Percentiles rank a stretch among this genome's conserved stretches.
Evolutionary conservation across 2,797 vertebrate genomes (phyloP).

Genomic region (Mastacembelus armatus): DNA sequence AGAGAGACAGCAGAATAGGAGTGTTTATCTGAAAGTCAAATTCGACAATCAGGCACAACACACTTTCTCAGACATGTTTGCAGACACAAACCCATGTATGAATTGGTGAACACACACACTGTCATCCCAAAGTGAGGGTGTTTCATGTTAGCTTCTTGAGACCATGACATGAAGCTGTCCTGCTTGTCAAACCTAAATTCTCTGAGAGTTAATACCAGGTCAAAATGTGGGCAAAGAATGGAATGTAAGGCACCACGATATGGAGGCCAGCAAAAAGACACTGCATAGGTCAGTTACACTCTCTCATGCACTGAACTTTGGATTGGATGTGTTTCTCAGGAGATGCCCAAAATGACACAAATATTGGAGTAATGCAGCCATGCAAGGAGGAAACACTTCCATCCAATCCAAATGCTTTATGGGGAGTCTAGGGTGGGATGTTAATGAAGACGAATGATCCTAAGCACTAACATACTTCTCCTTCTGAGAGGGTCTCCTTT

Average conservation of each 20-base stretch:
- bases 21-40: conserved; percentile 1
- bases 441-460: conserved; percentile 75
- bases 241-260: conserved; percentile 48
- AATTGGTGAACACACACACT: conserved; percentile 64
- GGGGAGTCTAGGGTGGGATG: conserved; percentile 60
- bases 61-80: conserved; percentile 50
- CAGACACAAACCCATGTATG: conserved; percentile 60
- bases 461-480: conserved; percentile 84
- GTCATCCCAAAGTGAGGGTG: conserved; percentile 56
- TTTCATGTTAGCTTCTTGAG: conserved; percentile 61
- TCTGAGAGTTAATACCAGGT: conserved; percentile 61
- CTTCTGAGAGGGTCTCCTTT: conserved; percentile 82
- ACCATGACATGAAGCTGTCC: conserved; percentile 43
- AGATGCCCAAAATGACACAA: conserved; percentile 41
- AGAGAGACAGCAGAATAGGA: conserved; percentile 11
- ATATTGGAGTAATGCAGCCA: conserved; percentile 68
- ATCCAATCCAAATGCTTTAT: conserved; percentile 76
- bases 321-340: conserved; percentile 68
- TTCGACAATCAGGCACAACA: conserved; percentile 24
- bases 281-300: conserved; percentile 74
- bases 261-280: conserved; percentile 54
- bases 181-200: conserved; percentile 41
- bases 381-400: conserved; percentile 71
- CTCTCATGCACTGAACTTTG: conserved; percentile 74
- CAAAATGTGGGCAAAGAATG: conserved; percentile 49